Evolutionary conservation across 2,888 invertebrate genomes (phyloP).

Genomic region (Xanthia icteritia): DNA sequence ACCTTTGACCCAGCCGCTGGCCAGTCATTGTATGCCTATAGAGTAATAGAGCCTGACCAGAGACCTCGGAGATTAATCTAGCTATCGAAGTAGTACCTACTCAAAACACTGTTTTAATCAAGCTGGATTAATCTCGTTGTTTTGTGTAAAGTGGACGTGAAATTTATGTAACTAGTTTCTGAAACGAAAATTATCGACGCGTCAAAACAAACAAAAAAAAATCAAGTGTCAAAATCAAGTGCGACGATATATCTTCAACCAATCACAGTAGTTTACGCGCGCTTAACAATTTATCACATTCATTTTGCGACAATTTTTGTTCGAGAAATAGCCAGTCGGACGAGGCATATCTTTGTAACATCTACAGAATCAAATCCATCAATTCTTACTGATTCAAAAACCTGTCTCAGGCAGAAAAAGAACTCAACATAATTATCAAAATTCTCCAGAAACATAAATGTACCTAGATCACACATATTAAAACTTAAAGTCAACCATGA

Average conservation of each 20-base stretch:
- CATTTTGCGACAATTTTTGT: background rate
- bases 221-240: too few relatives aligned
- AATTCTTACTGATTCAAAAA: background rate
- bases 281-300: too few relatives aligned
- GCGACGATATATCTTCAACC: background rate
- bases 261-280: background rate
- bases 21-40: background rate
- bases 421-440: background rate
- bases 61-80: background rate
- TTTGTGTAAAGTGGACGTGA: too few relatives aligned
- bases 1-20: background rate
- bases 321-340: background rate
- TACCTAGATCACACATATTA: background rate
- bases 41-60: background rate
- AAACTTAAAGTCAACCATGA: constrained; percentile 46
- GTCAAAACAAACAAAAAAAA: too few relatives aligned
- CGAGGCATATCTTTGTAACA: background rate
- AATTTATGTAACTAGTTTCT: too few relatives aligned
- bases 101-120: background rate
- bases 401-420: too few relatives aligned
- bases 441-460: background rate
- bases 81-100: background rate
- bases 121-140: too few relatives aligned
- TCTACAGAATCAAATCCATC: background rate
- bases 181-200: too few relatives aligned